Evolutionary conservation across 1,140 invertebrate genomes (phyloP).

Genomic region (Chymomyza costata): DNA sequence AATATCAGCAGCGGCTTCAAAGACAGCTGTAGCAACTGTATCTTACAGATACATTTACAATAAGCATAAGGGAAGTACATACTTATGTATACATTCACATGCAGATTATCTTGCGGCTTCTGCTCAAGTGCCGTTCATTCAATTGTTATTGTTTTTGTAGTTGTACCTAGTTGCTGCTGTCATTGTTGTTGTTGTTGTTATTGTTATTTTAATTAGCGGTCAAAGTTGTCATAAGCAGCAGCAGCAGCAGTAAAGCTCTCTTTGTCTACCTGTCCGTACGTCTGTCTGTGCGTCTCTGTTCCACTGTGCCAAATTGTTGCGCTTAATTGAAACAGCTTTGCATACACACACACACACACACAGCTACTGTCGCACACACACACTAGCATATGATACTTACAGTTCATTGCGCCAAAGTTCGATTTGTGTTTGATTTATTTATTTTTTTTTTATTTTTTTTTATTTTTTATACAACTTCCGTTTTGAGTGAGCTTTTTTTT

Average conservation of each 20-base stretch:
- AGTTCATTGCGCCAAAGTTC: too few species aligned
- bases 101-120: constrained; percentile 54
- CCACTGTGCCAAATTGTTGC: constrained; percentile 2
- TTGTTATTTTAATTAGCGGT: constrained; percentile 70
- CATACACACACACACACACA: too few species aligned
- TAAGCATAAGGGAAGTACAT: not conserved
- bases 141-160: constrained; percentile 39
- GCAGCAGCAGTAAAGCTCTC: too few species aligned
- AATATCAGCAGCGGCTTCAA: constrained; percentile 42
- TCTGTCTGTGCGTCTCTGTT: constrained; percentile 5
- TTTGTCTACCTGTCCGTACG: too few species aligned
- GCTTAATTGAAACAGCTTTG: too few species aligned
- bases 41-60: constrained; percentile 25
- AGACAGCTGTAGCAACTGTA: constrained; percentile 12
- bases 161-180: constrained; percentile 16
- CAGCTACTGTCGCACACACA: too few species aligned
- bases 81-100: not conserved
- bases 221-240: constrained; percentile 54
- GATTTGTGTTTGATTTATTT: too few species aligned
- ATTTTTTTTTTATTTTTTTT: too few species aligned
- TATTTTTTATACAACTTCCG: too few species aligned
- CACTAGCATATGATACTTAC: too few species aligned
- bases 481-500: too few species aligned
- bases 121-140: constrained; percentile 42
- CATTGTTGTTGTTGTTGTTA: constrained; percentile 53